phyloP scores from a whole-genome alignment of 1,140 invertebrate genomes.

The Drosophila truncata region DNA sequence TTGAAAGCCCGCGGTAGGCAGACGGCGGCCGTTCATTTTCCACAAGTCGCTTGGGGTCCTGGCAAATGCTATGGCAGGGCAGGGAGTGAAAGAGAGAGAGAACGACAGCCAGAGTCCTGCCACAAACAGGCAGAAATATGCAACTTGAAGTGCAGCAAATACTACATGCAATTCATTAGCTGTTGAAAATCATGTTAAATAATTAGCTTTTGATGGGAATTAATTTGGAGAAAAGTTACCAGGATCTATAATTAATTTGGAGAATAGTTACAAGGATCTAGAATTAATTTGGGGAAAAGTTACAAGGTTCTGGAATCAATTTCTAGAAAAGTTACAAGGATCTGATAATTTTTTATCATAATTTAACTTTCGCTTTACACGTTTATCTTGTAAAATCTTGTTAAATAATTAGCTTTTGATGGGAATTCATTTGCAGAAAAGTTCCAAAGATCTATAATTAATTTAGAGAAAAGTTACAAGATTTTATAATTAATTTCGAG shows the following conservation, averaged over 20 bases:
- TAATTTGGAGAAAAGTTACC: background rate
- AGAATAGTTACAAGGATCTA: too few species aligned
- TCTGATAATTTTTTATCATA: background rate
- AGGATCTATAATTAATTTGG: too few species aligned
- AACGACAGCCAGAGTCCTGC: background rate
- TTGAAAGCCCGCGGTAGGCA: slow-evolving; percentile 6
- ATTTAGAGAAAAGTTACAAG: too few species aligned
- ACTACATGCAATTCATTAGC: background rate
- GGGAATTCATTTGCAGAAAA: background rate
- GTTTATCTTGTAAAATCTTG: background rate
- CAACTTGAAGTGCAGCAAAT: background rate
- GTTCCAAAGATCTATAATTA: too few species aligned
- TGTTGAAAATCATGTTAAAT: background rate
- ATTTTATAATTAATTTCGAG: too few species aligned
- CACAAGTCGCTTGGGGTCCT: slow-evolving; percentile 1
- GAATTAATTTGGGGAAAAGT: too few species aligned
- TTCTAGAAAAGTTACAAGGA: too few species aligned
- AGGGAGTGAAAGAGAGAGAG: background rate
- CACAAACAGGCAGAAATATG: background rate
- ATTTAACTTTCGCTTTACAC: background rate
- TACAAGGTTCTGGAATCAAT: too few species aligned
- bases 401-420: background rate
- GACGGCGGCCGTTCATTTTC: background rate
- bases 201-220: background rate
- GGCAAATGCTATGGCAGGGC: background rate